Conservation (phyloP, 2,113 vertebrate species). For the Maccullochella peelii region DNA sequence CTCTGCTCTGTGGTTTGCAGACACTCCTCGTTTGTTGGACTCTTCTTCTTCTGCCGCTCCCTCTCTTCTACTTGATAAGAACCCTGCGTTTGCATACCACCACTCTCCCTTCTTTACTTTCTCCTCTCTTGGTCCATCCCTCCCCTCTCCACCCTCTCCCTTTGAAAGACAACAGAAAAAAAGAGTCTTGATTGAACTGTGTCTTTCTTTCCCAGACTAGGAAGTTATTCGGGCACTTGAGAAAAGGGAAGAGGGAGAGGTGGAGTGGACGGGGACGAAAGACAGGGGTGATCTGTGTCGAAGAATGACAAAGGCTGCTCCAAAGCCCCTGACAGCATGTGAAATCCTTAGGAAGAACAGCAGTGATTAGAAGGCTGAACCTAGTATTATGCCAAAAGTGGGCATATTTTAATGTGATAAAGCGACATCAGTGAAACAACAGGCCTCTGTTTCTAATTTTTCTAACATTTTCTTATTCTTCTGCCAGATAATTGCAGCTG, state of each 20-base stretch:
- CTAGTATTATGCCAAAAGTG: conserved; percentile 29
- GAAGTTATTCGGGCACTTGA: conserved; percentile 40
- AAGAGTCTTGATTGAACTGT: conserved; percentile 58
- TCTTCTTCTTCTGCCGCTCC: conserved; percentile 8
- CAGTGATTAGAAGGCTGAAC: conserved; percentile 45
- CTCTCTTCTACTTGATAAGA: conserved; percentile 24
- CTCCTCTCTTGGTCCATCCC: conserved; percentile 26
- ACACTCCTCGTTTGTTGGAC: conserved; percentile 11
- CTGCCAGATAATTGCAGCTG: conserved; percentile 43
- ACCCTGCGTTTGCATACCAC: conserved; percentile 62
- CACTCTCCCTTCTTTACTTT: conserved; percentile 46
- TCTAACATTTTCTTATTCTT: conserved; percentile 21
- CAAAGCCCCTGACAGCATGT: conserved; percentile 56
- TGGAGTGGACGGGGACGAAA: conserved; percentile 14
- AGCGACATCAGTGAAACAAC: conserved; percentile 50
- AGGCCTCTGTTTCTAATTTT: conserved; percentile 50
- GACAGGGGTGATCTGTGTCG: conserved; percentile 13
- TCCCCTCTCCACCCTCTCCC: conserved; percentile 28
- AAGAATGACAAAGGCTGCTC: conserved; percentile 59
- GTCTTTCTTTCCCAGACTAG: conserved; percentile 61
- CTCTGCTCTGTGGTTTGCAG: background rate
- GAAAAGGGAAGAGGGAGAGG: conserved; percentile 10
- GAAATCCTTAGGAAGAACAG: conserved; percentile 62
- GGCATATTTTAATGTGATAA: conserved; percentile 36
- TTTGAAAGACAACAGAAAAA: conserved; percentile 44